A percentile compares a stretch with the other conserved stretches of the same genome.
Evolutionary conservation across 2,113 vertebrate genomes (phyloP).

Genomic region (Leptocoma aspasia): DNA sequence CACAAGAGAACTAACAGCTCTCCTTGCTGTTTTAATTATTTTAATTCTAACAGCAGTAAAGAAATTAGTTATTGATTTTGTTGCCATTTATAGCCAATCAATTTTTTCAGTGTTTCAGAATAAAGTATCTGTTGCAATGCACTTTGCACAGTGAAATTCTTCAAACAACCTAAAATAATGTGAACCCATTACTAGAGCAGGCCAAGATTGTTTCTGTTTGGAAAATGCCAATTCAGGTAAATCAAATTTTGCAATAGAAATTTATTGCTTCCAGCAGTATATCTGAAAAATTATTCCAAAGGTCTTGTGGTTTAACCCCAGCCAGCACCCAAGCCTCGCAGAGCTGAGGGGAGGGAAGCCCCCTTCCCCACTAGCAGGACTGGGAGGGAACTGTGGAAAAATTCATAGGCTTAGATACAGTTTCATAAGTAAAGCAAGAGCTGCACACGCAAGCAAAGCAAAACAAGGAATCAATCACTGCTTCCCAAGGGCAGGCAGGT

Average conservation of each 20-base stretch:
- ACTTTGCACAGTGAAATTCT: background rate
- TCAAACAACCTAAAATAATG: background rate
- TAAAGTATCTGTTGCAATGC: background rate
- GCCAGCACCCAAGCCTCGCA: background rate
- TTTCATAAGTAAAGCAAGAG: background rate
- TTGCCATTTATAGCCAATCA: background rate
- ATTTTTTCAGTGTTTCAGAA: background rate
- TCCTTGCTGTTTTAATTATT: background rate
- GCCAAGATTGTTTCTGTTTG: background rate
- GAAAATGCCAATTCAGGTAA: background rate
- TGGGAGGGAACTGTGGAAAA: background rate
- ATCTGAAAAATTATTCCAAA: background rate
- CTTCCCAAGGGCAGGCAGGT: background rate
- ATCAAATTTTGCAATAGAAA: background rate
- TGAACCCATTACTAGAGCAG: background rate
- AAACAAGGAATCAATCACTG: background rate
- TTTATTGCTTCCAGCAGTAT: background rate
- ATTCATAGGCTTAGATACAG: background rate
- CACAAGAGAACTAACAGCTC: background rate
- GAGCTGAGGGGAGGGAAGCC: too few relatives aligned
- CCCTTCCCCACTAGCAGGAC: background rate
- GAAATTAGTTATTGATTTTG: conserved; percentile 16
- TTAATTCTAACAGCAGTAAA: background rate
- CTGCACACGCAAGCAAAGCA: background rate
- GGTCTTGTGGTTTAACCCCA: background rate